These are phyloP conservation scores for Ctenopoma multispine DNA, from an alignment of 2,797 vertebrate species.

Conservation along the genomic window DNA sequence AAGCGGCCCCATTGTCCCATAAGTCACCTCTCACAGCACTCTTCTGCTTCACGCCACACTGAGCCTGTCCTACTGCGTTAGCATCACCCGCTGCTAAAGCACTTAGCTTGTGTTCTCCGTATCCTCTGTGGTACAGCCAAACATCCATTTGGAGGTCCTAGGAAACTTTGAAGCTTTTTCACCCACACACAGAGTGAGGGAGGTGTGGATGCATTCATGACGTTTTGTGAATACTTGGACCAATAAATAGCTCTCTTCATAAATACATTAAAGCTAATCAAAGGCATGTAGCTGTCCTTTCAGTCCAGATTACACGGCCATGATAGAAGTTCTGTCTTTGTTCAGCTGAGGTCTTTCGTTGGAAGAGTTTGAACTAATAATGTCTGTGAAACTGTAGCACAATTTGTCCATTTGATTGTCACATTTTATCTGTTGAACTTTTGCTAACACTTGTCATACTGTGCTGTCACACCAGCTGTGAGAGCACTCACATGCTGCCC, in stretches of 20 bases:
- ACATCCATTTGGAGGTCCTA: conserved; percentile 82
- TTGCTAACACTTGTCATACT: conserved; percentile 58
- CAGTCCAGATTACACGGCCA: background rate
- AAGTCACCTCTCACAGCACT: conserved; percentile 87
- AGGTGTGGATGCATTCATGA: conserved; percentile 57
- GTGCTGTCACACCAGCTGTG: conserved; percentile 52
- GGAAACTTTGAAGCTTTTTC: conserved; percentile 79
- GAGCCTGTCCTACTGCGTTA: conserved; percentile 82
- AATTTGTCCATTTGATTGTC: conserved; percentile 52
- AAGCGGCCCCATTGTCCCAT: conserved; percentile 88
- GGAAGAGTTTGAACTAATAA: conserved; percentile 2
- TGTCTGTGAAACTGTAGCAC: conserved; percentile 7
- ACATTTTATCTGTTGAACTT: conserved; percentile 42
- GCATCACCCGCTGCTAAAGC: conserved; percentile 81
- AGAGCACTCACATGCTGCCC: conserved; percentile 20
- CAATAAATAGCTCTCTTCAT: conserved; percentile 64
- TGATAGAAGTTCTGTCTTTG: background rate
- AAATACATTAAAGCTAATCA: conserved; percentile 65
- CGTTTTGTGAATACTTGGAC: conserved; percentile 66
- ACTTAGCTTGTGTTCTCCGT: conserved; percentile 86
- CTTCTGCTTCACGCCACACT: conserved; percentile 84
- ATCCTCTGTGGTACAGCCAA: conserved; percentile 84
- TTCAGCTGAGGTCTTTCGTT: conserved; percentile 3
- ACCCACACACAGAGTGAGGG: conserved; percentile 59
- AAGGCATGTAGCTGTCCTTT: background rate